Base-by-base conservation (phyloP, 2,113 vertebrate species). In the Dipodomys ordii region DNA sequence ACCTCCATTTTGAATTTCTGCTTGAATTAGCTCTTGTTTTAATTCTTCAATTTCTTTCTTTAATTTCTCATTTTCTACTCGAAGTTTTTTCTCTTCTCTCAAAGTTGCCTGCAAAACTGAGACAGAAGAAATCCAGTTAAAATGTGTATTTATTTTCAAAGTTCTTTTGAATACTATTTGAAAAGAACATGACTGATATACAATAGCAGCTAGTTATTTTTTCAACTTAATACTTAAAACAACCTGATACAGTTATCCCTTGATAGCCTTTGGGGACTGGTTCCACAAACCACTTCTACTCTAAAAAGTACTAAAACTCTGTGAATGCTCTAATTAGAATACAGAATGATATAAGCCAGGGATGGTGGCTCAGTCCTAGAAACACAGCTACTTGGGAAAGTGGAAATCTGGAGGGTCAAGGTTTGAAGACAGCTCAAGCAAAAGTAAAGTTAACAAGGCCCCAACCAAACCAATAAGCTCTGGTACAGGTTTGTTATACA, bases 41-140 rank as follows among this genome's bases (percentile, higher is more conserved):
- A 99, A 96, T 15, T 97, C 98, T 94, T 99, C 99, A 25, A 99
- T 99, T 98, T 99, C 99, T 93, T 99, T 99, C 98, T 99, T 99
- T 96, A 99, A 94, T 96, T 99, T 99, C 85, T 98, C 98, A 96
- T 99, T 99, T 98, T 99, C 99, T 96, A 99, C 99, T 97, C 99
- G 98, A 88, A 99, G 99, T 93, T 99, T 99, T 98, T 99, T 99
- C 97, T 99, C 99, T 97, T 99, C 99, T 96, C 98, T 98, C 35
- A 99, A 97, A 84, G 99, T 99, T 96, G 99, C 98, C 97, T 99
- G 99, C 89, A 99, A 97, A 93, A 98, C 99, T 99, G 94, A 35
- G 95, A 93, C 64, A 30, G 94, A 89, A 49, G 53, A 96, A 93
- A 71, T 94, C 39, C 12, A 62, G 76, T 92, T 96, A 94, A 89